A percentile compares a stretch with the other conserved stretches of the same genome.
phyloP scores from a whole-genome alignment of 2,797 vertebrate species.

The Sebastes matsubarae region DNA sequence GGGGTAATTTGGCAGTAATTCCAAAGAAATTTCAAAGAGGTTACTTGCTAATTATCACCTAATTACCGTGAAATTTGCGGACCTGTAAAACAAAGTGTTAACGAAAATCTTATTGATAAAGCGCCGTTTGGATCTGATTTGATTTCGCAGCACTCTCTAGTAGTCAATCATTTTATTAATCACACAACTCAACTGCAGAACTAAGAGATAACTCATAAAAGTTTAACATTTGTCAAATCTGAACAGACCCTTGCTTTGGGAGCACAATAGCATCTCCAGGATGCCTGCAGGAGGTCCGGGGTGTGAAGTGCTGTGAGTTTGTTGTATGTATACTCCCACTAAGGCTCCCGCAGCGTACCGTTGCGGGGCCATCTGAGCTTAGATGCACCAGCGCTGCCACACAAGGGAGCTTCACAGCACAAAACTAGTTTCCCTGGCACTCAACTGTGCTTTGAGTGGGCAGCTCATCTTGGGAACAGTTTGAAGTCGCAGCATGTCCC shows the following conservation, averaged over 20 bases:
- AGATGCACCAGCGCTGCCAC: slow-evolving; percentile 48
- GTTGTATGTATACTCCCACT: slow-evolving; percentile 69
- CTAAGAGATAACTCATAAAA: background rate
- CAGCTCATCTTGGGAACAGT: slow-evolving; percentile 62
- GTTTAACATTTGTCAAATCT: slow-evolving; percentile 6
- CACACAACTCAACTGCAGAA: background rate
- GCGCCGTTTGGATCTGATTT: background rate
- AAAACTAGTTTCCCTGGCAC: slow-evolving; percentile 68
- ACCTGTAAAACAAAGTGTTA: background rate
- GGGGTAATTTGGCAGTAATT: too few species aligned
- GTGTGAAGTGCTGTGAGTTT: slow-evolving; percentile 67
- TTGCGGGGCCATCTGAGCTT: slow-evolving; percentile 76
- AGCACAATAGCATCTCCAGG: slow-evolving; percentile 41
- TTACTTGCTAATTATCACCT: too few species aligned
- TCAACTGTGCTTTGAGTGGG: slow-evolving; percentile 66
- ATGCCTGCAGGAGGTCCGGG: slow-evolving; percentile 57
- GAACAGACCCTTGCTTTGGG: slow-evolving; percentile 38
- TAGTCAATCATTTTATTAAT: background rate
- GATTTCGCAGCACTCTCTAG: background rate
- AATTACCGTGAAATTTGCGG: too few species aligned
- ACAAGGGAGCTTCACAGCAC: slow-evolving; percentile 70
- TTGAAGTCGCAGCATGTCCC: slow-evolving; percentile 59
- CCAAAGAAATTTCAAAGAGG: too few species aligned
- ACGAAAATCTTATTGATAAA: background rate
- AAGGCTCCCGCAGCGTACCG: slow-evolving; percentile 61